Evolutionary conservation across 2,888 invertebrate species (phyloP).

Genomic region (Sesia apiformis): DNA sequence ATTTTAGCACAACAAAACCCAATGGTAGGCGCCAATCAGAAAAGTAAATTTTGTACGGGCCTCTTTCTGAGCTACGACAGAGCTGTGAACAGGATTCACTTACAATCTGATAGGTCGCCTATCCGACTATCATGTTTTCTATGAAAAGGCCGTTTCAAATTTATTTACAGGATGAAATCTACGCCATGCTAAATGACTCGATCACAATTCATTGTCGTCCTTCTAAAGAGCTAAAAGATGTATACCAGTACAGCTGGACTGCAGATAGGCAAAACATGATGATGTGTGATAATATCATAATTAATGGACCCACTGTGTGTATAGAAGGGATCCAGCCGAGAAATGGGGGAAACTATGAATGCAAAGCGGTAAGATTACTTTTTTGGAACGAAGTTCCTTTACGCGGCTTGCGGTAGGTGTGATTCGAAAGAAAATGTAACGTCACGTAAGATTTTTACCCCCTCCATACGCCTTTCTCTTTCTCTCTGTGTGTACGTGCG

Average conservation of each 20-base stretch:
- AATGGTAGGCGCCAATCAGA: too few species aligned
- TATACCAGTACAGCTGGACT: background rate
- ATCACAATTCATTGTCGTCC: constrained; percentile 21
- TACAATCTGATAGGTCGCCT: too few species aligned
- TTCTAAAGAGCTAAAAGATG: constrained; percentile 2
- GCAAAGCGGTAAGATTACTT: constrained; percentile 19
- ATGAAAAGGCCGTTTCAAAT: background rate
- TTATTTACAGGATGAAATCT: constrained; percentile 28
- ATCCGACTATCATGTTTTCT: constrained; percentile 17
- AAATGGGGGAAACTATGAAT: constrained; percentile 32
- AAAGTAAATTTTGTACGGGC: too few species aligned
- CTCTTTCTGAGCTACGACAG: too few species aligned
- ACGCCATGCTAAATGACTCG: constrained; percentile 25
- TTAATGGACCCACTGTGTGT: constrained; percentile 15
- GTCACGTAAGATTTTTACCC: too few species aligned
- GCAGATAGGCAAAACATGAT: constrained; percentile 15
- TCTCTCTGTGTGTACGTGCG: too few species aligned
- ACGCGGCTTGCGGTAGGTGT: too few species aligned
- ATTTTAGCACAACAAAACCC: too few species aligned
- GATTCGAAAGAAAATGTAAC: too few species aligned
- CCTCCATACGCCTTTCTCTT: too few species aligned
- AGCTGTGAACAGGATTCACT: too few species aligned
- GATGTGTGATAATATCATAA: constrained; percentile 19
- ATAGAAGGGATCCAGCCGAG: constrained; percentile 18
- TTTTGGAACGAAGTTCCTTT: too few species aligned